phyloP scores from a whole-genome alignment of 2,113 vertebrate genomes.

The Pipra filicauda region DNA sequence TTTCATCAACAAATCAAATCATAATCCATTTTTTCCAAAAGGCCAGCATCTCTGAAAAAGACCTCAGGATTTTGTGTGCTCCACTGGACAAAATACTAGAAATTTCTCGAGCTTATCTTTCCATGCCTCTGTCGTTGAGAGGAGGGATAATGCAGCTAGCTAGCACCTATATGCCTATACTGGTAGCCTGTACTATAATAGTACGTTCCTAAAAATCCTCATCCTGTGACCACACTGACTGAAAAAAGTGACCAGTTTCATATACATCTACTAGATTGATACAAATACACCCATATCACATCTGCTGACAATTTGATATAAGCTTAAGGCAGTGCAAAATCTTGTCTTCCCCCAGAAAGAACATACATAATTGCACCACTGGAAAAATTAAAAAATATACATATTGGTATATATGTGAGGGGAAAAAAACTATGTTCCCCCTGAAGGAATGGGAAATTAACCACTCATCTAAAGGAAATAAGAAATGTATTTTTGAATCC shows the following conservation, averaged over 20 bases:
- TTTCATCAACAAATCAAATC: constrained; percentile 44
- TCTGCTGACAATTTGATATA: not conserved
- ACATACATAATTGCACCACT: not conserved
- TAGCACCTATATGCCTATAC: not conserved
- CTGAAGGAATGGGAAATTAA: not conserved
- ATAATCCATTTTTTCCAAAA: not conserved
- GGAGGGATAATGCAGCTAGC: not conserved
- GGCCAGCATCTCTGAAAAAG: constrained; percentile 9
- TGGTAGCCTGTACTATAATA: not conserved
- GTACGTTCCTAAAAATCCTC: not conserved
- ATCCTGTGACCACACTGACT: not conserved
- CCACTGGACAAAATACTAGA: not conserved
- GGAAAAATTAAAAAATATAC: not conserved
- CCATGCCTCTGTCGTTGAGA: not conserved
- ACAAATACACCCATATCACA: not conserved
- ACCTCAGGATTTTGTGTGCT: not conserved
- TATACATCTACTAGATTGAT: not conserved
- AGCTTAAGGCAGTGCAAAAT: not conserved
- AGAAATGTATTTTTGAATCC: not conserved
- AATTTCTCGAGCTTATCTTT: not conserved
- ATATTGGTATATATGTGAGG: not conserved
- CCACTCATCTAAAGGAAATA: not conserved
- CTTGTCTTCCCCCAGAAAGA: not conserved
- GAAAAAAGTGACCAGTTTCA: not conserved
- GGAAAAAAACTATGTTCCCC: not conserved